Evolutionary conservation across 2,113 vertebrate genomes (phyloP), one percentile per base, ranked within the genome.

Genomic region (Ceyx margarethae): DNA sequence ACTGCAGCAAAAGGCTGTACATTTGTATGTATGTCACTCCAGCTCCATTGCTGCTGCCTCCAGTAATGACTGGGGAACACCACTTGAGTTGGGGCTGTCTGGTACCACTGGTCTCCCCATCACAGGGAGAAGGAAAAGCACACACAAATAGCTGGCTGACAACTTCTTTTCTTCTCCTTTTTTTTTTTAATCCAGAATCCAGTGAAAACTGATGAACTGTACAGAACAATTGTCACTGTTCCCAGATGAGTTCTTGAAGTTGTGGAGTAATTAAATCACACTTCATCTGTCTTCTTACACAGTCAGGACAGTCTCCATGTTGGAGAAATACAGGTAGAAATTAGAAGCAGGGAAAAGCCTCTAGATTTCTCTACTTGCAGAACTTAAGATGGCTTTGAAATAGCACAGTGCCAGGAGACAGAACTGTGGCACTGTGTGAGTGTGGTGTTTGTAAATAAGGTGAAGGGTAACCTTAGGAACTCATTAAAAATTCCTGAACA

Each of bases 241-340:
- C 60, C 56, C 71, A 85, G 40, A 46, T 56, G 65, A 94, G 85
- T 75, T 87, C 89, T 79, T 79, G 73, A 87, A 85, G 43, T 33
- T 56, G 80, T n/a, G 53, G 40, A 78, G 51, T 91, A 91, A 95
- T 95, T 95, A 85, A 95, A 94, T 71, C 91, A 83, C 61, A 83
- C 57, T 51, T 43, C 1, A 0, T 74, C 90, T 85, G 62, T 87
- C 69, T 81, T 87, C 51, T 82, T 54, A 79, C 23, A 28, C 11
- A 51, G 60, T 33, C 72, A 82, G 51, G 22, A 90, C 40, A 48
- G 43, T 56, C 43, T 67, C 77, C 67, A 40, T 10, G 16, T 80
- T 69, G 72, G 18, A 92, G 71, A 87, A 93, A 76, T 0, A 4
- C 2, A 1, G 22, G 31, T 12, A 81, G 50, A 85, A 93, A 40